Evolutionary conservation across 1,140 invertebrate species (phyloP), one percentile per base, ranked within the genome.

Genomic region (Lepidostoma basale): DNA sequence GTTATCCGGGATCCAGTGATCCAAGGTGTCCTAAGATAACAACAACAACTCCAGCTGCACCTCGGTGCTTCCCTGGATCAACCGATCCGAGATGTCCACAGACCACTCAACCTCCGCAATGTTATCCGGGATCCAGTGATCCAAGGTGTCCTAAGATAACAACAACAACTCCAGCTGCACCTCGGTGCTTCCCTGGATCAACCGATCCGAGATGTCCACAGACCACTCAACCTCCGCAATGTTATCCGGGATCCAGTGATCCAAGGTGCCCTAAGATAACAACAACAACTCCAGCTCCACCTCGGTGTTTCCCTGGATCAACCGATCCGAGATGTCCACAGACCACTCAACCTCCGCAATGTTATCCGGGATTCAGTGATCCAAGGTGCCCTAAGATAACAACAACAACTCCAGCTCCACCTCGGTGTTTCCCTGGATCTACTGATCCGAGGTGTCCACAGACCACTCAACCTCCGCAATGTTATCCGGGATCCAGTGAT

Each of bases 221-320:
- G 28, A 62, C 78, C 5, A 54, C 64, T n/a, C n/a, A n/a, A 54
- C 65, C 71, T 10, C 56, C 69, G 25, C 49, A 78, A 36, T 86
- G 85, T 70, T 87, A 84, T 60, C 85, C 85, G 6, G 86, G 86
- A 42, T 85, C 85, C 26, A 67, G 12, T 8, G 74, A 75, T 68
- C 74, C 74, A 3, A 59, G 72, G 33, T 75, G 73, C 70, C 72
- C 74, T n/a, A n/a, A n/a, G n/a, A n/a, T 30, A 56, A 67, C 23
- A 12, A 5, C 6, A 2, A 49, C 18, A 52, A 18, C 52, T 1
- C 52, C 23, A 33, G 1, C 52, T 30, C 9, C 9, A 16, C 52
- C 52, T 30, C 30, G 59, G 16, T 68, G 56, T 23, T 62, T 33
- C 16, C 56, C 66, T 4, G 36, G 26, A 16, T 20, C 28, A 26